These are phyloP conservation scores for Kradibia gibbosae DNA, from an alignment of 1,140 invertebrate genomes.

Conservation along the genomic window DNA sequence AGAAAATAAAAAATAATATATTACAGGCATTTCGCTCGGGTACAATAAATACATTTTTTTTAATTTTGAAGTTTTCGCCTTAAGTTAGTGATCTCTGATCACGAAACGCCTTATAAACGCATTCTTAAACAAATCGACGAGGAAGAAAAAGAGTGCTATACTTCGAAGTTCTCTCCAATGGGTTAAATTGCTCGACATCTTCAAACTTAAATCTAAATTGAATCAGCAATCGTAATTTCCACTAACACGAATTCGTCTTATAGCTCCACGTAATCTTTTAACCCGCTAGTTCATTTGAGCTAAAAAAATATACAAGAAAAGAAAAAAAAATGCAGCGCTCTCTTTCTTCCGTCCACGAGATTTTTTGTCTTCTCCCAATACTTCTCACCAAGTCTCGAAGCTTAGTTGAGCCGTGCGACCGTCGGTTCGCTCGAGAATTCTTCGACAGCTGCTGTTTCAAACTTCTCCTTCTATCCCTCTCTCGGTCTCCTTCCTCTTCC, in stretches of 20 bases:
- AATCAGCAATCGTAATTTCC: conserved; percentile 23
- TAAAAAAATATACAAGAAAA: no score
- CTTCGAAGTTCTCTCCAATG: background rate
- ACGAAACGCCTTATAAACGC: conserved; percentile 1
- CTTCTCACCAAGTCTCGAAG: conserved; percentile 15
- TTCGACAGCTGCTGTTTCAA: conserved; percentile 38
- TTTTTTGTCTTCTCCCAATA: conserved; percentile 18
- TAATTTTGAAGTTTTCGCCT: conserved; percentile 20
- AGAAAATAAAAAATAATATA: background rate
- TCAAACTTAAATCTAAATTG: conserved; percentile 26
- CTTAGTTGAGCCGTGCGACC: conserved; percentile 14
- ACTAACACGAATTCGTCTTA: conserved; percentile 14
- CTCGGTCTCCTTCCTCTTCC: no score
- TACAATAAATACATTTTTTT: conserved; percentile 10
- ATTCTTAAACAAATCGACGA: background rate
- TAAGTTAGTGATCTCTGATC: conserved; percentile 9
- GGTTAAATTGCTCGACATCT: conserved; percentile 10
- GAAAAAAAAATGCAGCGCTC: background rate
- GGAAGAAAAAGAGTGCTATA: background rate
- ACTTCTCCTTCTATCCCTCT: background rate
- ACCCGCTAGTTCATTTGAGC: background rate
- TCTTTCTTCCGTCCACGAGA: background rate
- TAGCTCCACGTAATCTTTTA: conserved; percentile 10
- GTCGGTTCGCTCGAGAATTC: background rate
- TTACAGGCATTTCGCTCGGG: background rate